Percentiles rank a stretch among this genome's conserved stretches.
These are phyloP conservation scores for Dissostichus mawsoni DNA, from an alignment of 2,113 vertebrate species.

Conservation along the genomic window DNA sequence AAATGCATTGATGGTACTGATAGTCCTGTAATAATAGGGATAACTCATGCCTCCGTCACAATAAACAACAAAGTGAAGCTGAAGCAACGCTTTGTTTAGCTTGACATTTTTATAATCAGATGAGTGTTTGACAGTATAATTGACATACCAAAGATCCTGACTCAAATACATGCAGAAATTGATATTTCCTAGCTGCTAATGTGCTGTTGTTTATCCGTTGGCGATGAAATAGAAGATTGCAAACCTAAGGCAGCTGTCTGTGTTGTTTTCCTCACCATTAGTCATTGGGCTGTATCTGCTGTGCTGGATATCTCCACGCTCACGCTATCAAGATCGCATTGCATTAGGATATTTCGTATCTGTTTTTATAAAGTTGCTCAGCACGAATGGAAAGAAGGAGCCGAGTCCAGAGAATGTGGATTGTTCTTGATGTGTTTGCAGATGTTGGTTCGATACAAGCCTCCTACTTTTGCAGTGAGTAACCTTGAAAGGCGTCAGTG, in stretches of 20 bases:
- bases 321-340: conserved; percentile 60
- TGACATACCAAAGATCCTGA: conserved; percentile 22
- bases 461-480: conserved; percentile 32
- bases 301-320: conserved; percentile 58
- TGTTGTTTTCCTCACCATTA: conserved; percentile 57
- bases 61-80: conserved; percentile 4
- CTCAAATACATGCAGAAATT: conserved; percentile 53
- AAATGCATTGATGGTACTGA: conserved; percentile 15
- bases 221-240: conserved; percentile 47
- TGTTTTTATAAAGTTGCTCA: conserved; percentile 55
- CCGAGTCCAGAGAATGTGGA: conserved; percentile 24
- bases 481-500: conserved; percentile 67
- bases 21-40: conserved; percentile 1
- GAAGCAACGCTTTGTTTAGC: conserved; percentile 1
- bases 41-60: background rate
- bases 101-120: conserved; percentile 27
- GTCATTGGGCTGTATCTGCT: conserved; percentile 64
- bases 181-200: conserved; percentile 63
- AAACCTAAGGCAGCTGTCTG: conserved; percentile 61
- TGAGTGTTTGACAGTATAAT: conserved; percentile 29
- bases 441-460: conserved; percentile 60
- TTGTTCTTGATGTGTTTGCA: conserved; percentile 61
- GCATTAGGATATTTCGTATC: conserved; percentile 67
- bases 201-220: conserved; percentile 53
- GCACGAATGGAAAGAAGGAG: conserved; percentile 33